phyloP scores from a whole-genome alignment of 2,113 vertebrate species.

The Halichoerus grypus region DNA sequence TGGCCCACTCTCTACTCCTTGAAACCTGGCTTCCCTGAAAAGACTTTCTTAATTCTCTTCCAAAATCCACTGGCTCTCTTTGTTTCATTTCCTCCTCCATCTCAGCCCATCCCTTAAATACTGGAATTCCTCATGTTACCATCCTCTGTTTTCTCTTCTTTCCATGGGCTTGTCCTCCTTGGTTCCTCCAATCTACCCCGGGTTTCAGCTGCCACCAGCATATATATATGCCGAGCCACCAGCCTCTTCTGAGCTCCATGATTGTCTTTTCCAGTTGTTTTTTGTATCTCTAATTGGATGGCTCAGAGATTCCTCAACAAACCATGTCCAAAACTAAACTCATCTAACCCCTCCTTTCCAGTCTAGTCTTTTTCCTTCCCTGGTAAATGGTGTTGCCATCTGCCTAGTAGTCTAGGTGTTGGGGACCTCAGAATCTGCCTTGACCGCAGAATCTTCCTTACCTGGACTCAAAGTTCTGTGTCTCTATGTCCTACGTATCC shows the following conservation, averaged over 20 bases:
- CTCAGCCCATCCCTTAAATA: not conserved
- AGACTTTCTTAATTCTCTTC: not conserved
- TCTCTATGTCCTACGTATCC: not conserved
- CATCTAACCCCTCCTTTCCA: not conserved
- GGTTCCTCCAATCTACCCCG: not conserved
- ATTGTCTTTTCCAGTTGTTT: not conserved
- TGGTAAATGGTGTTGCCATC: not conserved
- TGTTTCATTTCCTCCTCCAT: not conserved
- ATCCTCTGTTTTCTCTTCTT: not conserved
- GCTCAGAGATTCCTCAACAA: not conserved
- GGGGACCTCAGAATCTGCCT: not conserved
- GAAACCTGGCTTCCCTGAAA: not conserved
- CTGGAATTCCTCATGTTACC: accelerated
- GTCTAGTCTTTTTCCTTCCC: not conserved
- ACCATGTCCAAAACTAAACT: not conserved
- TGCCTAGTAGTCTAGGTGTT: not conserved
- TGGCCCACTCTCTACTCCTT: not conserved
- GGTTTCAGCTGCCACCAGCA: not conserved
- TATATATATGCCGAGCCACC: not conserved
- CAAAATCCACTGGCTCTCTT: not conserved
- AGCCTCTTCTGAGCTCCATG: not conserved
- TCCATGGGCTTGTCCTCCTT: not conserved
- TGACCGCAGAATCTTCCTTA: not conserved
- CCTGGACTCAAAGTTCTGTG: not conserved
- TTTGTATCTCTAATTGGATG: not conserved